Base-by-base conservation (phyloP, 2,797 vertebrate species). In the Coracias cyanogaster region DNA sequence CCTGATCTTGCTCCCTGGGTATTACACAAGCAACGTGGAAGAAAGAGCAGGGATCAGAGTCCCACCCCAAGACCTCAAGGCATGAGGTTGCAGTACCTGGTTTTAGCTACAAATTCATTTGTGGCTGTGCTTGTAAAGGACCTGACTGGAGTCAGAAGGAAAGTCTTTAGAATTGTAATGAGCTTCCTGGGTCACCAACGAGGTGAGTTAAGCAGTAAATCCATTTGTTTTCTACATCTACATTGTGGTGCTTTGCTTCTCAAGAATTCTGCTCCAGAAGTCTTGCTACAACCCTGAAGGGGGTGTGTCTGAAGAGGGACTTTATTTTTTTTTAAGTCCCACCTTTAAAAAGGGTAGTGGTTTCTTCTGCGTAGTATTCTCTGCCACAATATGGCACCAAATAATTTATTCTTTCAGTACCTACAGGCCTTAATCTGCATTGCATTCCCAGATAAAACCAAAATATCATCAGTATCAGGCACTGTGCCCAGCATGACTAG, bases 401-500 rank as follows among this genome's bases (percentile, higher is more conserved):
- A 14, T 8, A 61, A 7, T 45, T 48, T 24, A 15, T 57, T 67
- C 25, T 43, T 60, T 72, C 15, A 48, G 13, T 37, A 31, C 19
- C 41, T 67, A 5, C 39, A 37, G 52, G 14, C 11, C 49, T 15
- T 45, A 24, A 9, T 41, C 46, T 91, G 62, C 19, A 12, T 54
- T 1, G 0, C 7, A 7, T 26, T 43, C 15, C 48, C 7, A 21
- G 37, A 28, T 43, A 48, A 54, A 91, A 49, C 6, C 1, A 3
- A 65, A 58, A 43, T 18, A 20, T 48, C 12, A 5, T 19, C 31
- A 5, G 11, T 57, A 9, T n/a, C 9, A 22, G 51, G 28, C 52
- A 28, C 31, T 28, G 8, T 51, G 69, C 25, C 35, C 9, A 46
- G 64, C 64, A 65, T 2, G 43, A 55, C 2, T 49, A 22, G 5